Conservation (phyloP, 2,797 vertebrate species). For the Notamacropus eugenii region DNA sequence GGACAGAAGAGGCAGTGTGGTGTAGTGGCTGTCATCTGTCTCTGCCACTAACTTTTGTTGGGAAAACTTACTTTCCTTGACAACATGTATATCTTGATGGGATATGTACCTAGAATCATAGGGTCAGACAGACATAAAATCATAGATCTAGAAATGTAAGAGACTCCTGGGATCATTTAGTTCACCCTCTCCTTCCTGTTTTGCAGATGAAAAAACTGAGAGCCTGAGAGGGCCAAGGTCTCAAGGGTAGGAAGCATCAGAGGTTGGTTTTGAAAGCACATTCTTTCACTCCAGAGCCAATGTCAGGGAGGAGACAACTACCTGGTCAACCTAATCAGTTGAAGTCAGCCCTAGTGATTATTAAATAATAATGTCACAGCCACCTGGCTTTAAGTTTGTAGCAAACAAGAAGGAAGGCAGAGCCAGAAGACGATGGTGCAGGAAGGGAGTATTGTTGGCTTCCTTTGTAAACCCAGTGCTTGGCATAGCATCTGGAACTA, state of each 20-base stretch:
- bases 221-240: not conserved
- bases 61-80: not conserved
- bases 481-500: not conserved
- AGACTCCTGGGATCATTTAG: not conserved
- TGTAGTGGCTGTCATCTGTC: not conserved
- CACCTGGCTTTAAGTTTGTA: not conserved
- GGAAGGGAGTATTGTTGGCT: not conserved
- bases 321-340: not conserved
- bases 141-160: not conserved
- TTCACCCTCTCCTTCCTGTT: not conserved
- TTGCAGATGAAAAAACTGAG: conserved; percentile 25
- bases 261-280: not conserved
- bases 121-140: not conserved
- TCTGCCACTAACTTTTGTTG: not conserved
- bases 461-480: not conserved
- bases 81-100: not conserved
- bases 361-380: not conserved
- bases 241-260: not conserved
- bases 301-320: not conserved
- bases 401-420: not conserved
- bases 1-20: not conserved
- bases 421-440: not conserved
- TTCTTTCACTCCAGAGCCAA: not conserved
- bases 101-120: too few species aligned
- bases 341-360: not conserved